phyloP scores from a whole-genome alignment of 1,140 invertebrate genomes.

The silkworm (Bombyx mori) region ASM3026992v2 NC_085118.1:13733001-13733500 shows the following conservation, averaged over 20 bases:
- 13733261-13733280: conserved; percentile 10
- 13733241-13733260: neutral
- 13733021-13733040: no score
- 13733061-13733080: no score
- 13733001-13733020: no score
- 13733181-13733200: no score
- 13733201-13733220: no score
- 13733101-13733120: no score
- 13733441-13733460: conserved; percentile 30
- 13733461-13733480: conserved; percentile 8
- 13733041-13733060: no score
- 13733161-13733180: no score
- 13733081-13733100: no score
- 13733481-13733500: conserved; percentile 43
- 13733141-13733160: no score
- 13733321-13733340: conserved; percentile 26
- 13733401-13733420: conserved; percentile 43
- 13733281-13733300: conserved; percentile 11
- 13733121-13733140: no score
- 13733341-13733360: conserved; percentile 38
- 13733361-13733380: conserved; percentile 48
- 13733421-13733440: conserved; percentile 49
- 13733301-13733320: conserved; percentile 26
- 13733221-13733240: no score
- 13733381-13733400: conserved; percentile 38